Conservation (phyloP, 2,888 invertebrate species). For the Heliconius ismenius region DNA sequence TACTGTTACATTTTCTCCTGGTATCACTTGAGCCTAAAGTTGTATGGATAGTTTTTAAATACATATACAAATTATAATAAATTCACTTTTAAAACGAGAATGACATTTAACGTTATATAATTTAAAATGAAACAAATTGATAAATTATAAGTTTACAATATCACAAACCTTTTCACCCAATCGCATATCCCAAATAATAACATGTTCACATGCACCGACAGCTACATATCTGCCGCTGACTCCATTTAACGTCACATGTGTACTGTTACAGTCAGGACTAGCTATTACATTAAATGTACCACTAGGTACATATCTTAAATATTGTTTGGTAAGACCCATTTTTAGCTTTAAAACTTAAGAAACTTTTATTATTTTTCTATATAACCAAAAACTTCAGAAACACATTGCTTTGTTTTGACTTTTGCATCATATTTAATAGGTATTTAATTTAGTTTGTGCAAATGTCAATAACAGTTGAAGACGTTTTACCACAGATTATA, state of each 20-base stretch:
- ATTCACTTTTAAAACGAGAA: neutral
- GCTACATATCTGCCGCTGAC: conserved; percentile 92
- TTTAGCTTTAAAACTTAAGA: conserved; percentile 21
- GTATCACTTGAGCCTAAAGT: conserved; percentile 86
- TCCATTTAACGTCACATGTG: conserved; percentile 89
- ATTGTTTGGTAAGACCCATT: conserved; percentile 97
- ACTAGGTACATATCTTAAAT: conserved; percentile 91
- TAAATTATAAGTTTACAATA: neutral
- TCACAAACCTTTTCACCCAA: conserved; percentile 87
- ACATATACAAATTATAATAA: neutral
- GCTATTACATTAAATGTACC: conserved; percentile 95
- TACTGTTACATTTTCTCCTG: conserved; percentile 91
- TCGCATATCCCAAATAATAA: conserved; percentile 96
- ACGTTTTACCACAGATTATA: neutral
- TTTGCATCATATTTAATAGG: neutral
- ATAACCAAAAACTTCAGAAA: conserved; percentile 30
- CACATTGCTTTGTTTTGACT: conserved; percentile 45
- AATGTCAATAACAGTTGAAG: neutral
- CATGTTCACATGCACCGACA: conserved; percentile 96
- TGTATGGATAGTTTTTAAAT: neutral
- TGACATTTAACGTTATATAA: neutral
- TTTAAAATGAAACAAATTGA: neutral
- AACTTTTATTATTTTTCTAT: neutral
- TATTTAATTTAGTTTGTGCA: neutral
- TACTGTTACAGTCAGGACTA: conserved; percentile 89